Evolutionary conservation across 2,888 invertebrate genomes (phyloP).

Genomic region (Pristionchus mayeri): DNA sequence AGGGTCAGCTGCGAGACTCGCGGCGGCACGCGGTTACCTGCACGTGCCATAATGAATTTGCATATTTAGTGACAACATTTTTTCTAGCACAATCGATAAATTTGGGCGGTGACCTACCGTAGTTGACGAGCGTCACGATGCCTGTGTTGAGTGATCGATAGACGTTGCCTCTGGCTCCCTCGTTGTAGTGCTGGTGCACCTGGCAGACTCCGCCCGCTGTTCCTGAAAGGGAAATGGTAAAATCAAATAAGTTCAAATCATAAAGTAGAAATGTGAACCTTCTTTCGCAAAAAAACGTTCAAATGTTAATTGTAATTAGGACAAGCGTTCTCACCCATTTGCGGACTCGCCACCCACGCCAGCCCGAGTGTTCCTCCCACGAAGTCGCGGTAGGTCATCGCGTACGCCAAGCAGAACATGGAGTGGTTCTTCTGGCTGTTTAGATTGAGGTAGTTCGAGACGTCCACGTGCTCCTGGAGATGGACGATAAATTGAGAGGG

Average conservation of each 20-base stretch:
- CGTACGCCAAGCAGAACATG: constrained; percentile 98
- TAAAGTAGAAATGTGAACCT: too few relatives aligned
- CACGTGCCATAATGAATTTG: too few relatives aligned
- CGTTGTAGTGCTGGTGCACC: constrained; percentile 94
- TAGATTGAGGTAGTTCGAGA: constrained; percentile 97
- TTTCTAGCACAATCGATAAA: too few relatives aligned
- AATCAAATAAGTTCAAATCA: too few relatives aligned
- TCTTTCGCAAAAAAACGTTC: too few relatives aligned
- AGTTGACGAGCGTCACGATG: constrained; percentile 98
- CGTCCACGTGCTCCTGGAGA: constrained; percentile 91
- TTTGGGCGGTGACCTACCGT: constrained; percentile 82
- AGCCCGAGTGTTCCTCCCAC: constrained; percentile 88
- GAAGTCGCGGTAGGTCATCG: constrained; percentile 96
- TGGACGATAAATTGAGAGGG: neutral
- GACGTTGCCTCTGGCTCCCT: constrained; percentile 90
- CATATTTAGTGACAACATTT: too few relatives aligned
- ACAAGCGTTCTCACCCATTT: constrained; percentile 80
- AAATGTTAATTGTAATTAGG: too few relatives aligned
- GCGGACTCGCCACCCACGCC: constrained; percentile 98
- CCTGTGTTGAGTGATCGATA: constrained; percentile 97
- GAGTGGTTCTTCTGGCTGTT: constrained; percentile 97
- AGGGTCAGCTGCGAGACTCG: constrained; percentile 97
- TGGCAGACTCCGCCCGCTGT: constrained; percentile 99
- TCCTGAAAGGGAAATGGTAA: constrained; percentile 79
- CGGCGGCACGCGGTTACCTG: constrained; percentile 84